Conservation (phyloP, 2,888 invertebrate species). For the Euclidia mi region DNA sequence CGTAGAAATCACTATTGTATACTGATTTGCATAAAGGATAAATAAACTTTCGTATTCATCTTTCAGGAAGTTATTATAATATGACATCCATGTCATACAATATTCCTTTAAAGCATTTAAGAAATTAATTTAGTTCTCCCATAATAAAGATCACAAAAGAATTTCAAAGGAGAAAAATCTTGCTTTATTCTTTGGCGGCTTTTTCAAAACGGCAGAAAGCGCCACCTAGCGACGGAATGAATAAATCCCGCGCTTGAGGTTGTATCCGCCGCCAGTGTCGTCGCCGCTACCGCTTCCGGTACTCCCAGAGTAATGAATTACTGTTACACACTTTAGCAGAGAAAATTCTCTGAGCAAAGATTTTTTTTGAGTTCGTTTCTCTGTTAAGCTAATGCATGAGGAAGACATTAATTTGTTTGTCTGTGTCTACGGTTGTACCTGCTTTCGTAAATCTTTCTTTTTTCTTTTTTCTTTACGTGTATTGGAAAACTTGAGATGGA, state of each 20-base stretch:
- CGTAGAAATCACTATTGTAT: no score
- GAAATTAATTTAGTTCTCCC: slow-evolving; percentile 1
- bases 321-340: slow-evolving; percentile 22
- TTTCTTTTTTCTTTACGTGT: no score
- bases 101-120: neutral
- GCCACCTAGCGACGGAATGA: slow-evolving; percentile 46
- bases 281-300: slow-evolving; percentile 48
- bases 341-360: slow-evolving; percentile 1
- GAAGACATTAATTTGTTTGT: neutral
- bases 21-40: no score
- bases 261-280: slow-evolving; percentile 49
- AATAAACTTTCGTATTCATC: no score
- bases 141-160: slow-evolving; percentile 6
- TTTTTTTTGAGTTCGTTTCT: neutral
- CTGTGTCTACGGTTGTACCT: no score
- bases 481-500: no score
- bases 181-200: slow-evolving; percentile 15
- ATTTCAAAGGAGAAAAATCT: slow-evolving; percentile 6
- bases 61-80: no score
- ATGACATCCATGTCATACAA: no score
- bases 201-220: slow-evolving; percentile 33
- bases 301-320: slow-evolving; percentile 46
- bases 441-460: no score
- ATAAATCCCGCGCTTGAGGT: slow-evolving; percentile 54
- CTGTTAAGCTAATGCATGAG: neutral